Conservation (phyloP, 2,113 vertebrate genomes). For the Mus spicilegus region DNA sequence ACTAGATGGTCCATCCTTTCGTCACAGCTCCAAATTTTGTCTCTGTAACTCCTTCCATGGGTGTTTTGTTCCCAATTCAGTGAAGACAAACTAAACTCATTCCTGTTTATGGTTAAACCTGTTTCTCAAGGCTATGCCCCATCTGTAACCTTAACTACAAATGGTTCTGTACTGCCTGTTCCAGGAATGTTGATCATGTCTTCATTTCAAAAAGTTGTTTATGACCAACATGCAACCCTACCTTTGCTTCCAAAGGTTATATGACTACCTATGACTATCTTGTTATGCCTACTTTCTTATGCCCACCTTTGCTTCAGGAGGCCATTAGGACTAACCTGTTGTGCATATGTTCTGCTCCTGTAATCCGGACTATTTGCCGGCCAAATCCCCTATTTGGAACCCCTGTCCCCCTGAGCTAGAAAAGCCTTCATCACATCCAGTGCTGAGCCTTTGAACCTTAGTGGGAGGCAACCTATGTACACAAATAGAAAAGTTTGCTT, state of each 20-base stretch:
- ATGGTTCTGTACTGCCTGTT: background rate
- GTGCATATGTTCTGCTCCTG: background rate
- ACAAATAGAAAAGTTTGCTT: background rate
- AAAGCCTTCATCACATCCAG: background rate
- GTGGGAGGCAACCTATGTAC: background rate
- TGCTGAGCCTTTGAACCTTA: background rate
- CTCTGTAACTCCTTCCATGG: too few species aligned
- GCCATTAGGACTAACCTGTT: background rate
- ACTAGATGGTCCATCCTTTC: too few species aligned
- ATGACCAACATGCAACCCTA: background rate
- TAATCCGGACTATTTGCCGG: background rate
- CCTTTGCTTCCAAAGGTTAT: background rate
- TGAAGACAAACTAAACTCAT: background rate
- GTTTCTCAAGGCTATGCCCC: background rate
- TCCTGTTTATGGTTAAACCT: background rate
- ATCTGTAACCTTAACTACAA: background rate
- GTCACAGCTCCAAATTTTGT: too few species aligned
- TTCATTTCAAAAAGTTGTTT: background rate
- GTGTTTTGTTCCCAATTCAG: too few species aligned
- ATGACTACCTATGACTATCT: background rate
- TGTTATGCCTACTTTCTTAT: background rate
- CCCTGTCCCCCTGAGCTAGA: background rate
- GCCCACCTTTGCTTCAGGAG: background rate
- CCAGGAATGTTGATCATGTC: background rate
- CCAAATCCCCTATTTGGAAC: background rate